phyloP scores from a whole-genome alignment of 30 jellyfish, hydroid and myxozoan genomes.

The Rhopilema esculentum region DNA sequence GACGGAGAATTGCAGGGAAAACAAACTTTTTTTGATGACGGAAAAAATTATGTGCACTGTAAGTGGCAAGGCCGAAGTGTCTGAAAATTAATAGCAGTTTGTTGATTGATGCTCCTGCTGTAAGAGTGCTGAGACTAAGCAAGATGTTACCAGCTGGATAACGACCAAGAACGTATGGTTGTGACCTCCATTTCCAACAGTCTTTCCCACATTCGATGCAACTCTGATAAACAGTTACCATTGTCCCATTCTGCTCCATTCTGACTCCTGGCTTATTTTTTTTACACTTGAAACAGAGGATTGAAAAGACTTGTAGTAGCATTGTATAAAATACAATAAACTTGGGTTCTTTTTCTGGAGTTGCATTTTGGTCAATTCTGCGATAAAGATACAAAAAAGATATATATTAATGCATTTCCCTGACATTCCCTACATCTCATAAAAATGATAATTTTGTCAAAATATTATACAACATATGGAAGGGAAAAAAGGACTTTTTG shows the following conservation, averaged over 20 bases:
- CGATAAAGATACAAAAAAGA: neutral
- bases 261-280: constrained; percentile 10
- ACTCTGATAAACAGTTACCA: constrained; percentile 41
- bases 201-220: constrained; percentile 6
- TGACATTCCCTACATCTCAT: too few relatives aligned
- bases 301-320: constrained; percentile 3
- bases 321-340: constrained; percentile 2
- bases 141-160: constrained; percentile 26
- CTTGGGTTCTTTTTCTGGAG: constrained; percentile 19
- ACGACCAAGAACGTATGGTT: constrained; percentile 8
- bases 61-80: constrained; percentile 15
- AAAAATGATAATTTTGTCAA: too few relatives aligned
- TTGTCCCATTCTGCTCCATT: constrained; percentile 14
- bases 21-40: constrained; percentile 7
- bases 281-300: constrained; percentile 20
- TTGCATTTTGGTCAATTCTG: neutral
- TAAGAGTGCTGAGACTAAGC: constrained; percentile 1
- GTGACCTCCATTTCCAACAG: constrained; percentile 32
- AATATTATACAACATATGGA: too few relatives aligned
- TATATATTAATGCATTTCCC: neutral
- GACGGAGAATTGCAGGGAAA: constrained; percentile 36
- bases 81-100: constrained; percentile 8
- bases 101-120: constrained; percentile 30
- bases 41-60: constrained; percentile 5
- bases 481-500: too few relatives aligned